Evolutionary conservation across 2,888 invertebrate species (phyloP), one percentile per base, ranked within the genome.

Genomic region (Eristalis intricaria): DNA sequence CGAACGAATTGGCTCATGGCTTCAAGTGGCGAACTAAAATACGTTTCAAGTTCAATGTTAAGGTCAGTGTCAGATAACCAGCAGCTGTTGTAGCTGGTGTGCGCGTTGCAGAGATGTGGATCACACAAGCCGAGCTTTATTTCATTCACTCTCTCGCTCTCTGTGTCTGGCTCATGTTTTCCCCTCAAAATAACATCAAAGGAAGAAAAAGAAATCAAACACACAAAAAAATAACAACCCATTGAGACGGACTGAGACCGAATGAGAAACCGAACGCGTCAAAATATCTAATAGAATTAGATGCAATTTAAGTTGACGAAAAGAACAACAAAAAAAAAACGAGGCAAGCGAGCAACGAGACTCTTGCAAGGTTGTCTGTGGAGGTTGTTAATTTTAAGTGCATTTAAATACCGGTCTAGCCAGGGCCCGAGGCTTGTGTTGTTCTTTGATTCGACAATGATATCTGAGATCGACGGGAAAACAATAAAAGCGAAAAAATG

Each of bases 21-120:
- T 75, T 83, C 22, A 66, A 75, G 61, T 23, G 73, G 29, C 68
- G 63, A 19, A 83, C 78, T 43, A 32, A 84, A 84, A 84, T 77
- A 69, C 65, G 50, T 74, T 88, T 80, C 84, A 88, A 88, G 88
- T 88, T 88, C 88, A 88, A 80, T 88, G 88, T 81, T 81, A 88
- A 84, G 88, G 84, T 88, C 87, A 84, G 71, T 80, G 79, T 87
- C 87, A 87, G 84, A 87, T 87, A 87, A 65, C 68, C 61, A 87
- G 73, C 87, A 87, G 83, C 79, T 84, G 76, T 64, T 68, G 74
- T 75, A 60, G 78, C 56, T 63, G 58, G n/a, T 50, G 43, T 29
- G n/a, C 68, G 63, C 61, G 19, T 32, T 81, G 71, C 81, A 76
- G 58, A 76, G 66, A 66, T 83, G 74, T 26, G 65, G 69, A 56